phyloP scores from a whole-genome alignment of 2,113 vertebrate genomes.

The Pelecanoides urinatrix region DNA sequence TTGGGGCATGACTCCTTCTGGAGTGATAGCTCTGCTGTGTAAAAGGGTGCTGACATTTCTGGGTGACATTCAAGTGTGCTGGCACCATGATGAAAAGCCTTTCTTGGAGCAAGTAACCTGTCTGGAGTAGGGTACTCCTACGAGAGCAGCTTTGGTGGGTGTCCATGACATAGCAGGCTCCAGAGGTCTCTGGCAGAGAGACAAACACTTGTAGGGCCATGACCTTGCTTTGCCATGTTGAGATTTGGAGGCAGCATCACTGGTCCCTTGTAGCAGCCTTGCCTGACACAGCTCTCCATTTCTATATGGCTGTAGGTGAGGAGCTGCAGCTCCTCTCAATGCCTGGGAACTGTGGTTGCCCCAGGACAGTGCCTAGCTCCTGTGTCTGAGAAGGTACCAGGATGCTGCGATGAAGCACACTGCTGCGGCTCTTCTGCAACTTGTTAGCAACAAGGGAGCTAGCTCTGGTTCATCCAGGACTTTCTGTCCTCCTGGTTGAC shows the following conservation, averaged over 20 bases:
- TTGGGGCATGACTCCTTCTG: not conserved
- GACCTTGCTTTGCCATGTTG: not conserved
- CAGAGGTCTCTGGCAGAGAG: not conserved
- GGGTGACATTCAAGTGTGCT: not conserved
- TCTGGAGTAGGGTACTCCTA: not conserved
- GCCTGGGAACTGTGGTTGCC: not conserved
- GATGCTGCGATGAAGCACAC: not conserved
- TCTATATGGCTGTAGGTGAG: not conserved
- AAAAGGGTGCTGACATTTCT: not conserved
- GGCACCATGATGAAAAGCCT: not conserved
- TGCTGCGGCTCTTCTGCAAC: not conserved
- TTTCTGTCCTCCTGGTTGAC: not conserved
- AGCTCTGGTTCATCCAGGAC: not conserved
- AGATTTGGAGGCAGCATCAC: not conserved
- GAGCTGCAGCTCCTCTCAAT: not conserved
- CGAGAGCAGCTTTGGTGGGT: not conserved
- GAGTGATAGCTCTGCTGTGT: not conserved
- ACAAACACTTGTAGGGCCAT: fast-evolving
- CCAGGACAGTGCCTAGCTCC: not conserved
- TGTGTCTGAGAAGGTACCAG: not conserved
- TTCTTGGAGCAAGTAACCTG: not conserved
- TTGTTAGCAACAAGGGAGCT: not conserved
- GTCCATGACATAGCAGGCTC: not conserved
- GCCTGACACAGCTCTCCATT: not conserved
- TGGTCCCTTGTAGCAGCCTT: not conserved